Evolutionary conservation across 2,888 invertebrate species (phyloP).

Genomic region (Podotricha telesiphe): DNA sequence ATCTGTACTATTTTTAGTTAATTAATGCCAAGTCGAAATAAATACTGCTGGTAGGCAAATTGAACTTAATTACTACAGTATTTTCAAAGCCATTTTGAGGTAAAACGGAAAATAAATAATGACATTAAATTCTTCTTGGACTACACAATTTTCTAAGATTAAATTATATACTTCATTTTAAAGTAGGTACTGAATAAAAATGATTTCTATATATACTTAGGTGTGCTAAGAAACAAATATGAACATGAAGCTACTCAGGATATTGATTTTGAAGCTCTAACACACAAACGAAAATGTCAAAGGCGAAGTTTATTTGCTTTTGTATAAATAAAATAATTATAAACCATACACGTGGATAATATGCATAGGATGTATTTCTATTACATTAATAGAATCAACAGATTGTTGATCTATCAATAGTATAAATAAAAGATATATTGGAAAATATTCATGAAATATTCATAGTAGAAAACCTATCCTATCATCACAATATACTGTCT

Average conservation of each 20-base stretch:
- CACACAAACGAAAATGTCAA: slow-evolving; percentile 3
- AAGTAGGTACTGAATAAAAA: neutral
- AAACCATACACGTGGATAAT: neutral
- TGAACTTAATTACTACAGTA: slow-evolving; percentile 55
- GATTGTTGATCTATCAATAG: no score
- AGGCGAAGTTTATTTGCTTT: slow-evolving; percentile 3
- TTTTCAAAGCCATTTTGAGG: slow-evolving; percentile 56
- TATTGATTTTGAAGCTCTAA: slow-evolving; percentile 1
- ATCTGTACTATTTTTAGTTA: slow-evolving; percentile 56
- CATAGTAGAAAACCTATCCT: no score
- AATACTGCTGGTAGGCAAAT: slow-evolving; percentile 57
- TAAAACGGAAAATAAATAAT: slow-evolving; percentile 47
- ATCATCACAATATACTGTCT: no score
- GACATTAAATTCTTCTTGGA: neutral
- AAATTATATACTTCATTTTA: neutral
- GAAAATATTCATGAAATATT: no score
- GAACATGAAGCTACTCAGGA: slow-evolving; percentile 1
- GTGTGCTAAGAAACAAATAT: neutral
- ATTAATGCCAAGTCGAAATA: slow-evolving; percentile 53
- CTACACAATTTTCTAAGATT: neutral
- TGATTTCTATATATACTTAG: neutral
- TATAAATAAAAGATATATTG: no score
- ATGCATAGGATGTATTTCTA: no score
- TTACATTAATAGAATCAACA: no score
- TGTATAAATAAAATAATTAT: neutral